phyloP scores from a whole-genome alignment of 2,888 invertebrate genomes.

The Tinea pellionella region DNA sequence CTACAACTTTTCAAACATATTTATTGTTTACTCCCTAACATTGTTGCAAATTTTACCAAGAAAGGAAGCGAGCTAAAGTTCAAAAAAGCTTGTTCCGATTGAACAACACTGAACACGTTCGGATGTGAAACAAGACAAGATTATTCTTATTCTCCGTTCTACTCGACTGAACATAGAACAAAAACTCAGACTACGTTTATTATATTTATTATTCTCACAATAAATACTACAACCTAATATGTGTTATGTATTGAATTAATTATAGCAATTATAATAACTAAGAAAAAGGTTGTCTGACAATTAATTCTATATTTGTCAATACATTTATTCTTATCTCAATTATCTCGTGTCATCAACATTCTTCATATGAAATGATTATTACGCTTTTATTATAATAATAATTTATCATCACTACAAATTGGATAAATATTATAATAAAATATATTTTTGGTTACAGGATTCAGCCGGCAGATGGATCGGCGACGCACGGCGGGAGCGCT shows the following conservation, averaged over 20 bases:
- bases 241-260: neutral
- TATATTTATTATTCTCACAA: neutral
- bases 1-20: constrained; percentile 4
- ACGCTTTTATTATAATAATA: neutral
- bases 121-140: neutral
- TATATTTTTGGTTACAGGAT: constrained; percentile 38
- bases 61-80: neutral
- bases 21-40: constrained; percentile 1
- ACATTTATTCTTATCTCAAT: neutral
- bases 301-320: neutral
- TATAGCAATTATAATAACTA: constrained; percentile 4
- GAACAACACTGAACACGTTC: neutral
- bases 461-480: constrained; percentile 61
- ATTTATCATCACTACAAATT: too few species aligned
- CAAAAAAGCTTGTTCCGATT: neutral
- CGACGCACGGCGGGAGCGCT: constrained; percentile 66
- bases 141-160: neutral
- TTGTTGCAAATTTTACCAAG: constrained; percentile 7
- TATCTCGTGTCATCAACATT: neutral
- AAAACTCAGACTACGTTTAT: neutral
- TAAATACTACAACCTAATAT: neutral
- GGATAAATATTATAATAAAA: neutral
- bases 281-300: neutral
- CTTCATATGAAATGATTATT: neutral
- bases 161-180: neutral